phyloP scores from a whole-genome alignment of 2,113 vertebrate genomes.

The Sus scrofa region DNA sequence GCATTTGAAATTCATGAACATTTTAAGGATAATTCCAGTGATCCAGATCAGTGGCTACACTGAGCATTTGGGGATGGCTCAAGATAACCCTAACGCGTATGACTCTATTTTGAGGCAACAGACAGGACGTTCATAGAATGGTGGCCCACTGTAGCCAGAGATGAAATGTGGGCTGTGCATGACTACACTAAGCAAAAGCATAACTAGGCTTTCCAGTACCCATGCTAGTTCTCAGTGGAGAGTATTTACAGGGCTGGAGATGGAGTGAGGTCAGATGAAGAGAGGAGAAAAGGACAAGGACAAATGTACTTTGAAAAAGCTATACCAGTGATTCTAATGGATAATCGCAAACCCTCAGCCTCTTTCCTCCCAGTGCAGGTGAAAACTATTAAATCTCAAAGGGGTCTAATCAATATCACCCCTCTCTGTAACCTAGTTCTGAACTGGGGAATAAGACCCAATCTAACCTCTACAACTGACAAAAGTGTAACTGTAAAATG shows the following conservation, averaged over 20 bases:
- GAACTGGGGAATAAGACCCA: not conserved
- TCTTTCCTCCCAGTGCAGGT: not conserved
- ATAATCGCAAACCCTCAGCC: not conserved
- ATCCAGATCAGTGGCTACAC: not conserved
- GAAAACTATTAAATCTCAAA: not conserved
- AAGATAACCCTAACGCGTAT: not conserved
- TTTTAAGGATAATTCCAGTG: slow-evolving; percentile 3
- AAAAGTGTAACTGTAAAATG: not conserved
- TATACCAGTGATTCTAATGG: not conserved
- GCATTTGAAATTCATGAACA: not conserved
- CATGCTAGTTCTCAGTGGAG: not conserved
- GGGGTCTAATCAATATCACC: not conserved
- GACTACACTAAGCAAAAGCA: not conserved
- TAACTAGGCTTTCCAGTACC: not conserved
- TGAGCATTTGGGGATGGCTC: not conserved
- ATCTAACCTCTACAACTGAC: not conserved
- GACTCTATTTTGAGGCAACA: not conserved
- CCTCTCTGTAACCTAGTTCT: not conserved
- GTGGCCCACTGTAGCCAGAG: not conserved
- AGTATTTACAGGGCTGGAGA: not conserved
- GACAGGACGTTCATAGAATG: not conserved
- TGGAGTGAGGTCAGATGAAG: not conserved
- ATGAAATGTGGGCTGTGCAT: not conserved
- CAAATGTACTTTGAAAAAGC: not conserved
- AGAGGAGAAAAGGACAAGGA: not conserved